These are phyloP conservation scores for Lepas anatifera DNA, from an alignment of 2,888 invertebrate genomes.

Conservation along the genomic window DNA sequence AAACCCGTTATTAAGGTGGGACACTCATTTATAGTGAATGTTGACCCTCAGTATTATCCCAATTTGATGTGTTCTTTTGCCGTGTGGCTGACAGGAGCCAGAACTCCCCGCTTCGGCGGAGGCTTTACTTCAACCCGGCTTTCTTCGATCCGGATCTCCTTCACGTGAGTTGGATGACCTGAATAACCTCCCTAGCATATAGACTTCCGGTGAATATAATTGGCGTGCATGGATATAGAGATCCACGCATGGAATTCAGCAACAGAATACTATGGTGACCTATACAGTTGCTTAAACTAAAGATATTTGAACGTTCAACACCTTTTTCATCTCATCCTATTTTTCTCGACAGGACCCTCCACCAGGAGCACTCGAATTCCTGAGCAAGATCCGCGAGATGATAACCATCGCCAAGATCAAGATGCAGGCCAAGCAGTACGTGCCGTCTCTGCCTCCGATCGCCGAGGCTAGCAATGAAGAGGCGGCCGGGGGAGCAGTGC, in stretches of 20 bases:
- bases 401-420: conserved; percentile 80
- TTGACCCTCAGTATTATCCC: too few species aligned
- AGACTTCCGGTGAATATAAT: too few species aligned
- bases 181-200: too few species aligned
- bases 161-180: conserved; percentile 52
- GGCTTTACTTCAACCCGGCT: conserved; percentile 73
- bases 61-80: too few species aligned
- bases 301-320: too few species aligned
- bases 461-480: conserved; percentile 47
- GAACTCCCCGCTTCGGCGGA: not conserved
- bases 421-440: conserved; percentile 66
- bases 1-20: too few species aligned
- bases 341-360: conserved; percentile 68
- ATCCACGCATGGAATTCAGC: too few species aligned
- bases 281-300: too few species aligned
- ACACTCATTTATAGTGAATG: too few species aligned
- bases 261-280: too few species aligned
- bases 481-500: conserved; percentile 3
- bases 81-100: conserved; percentile 29
- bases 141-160: conserved; percentile 79
- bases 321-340: too few species aligned
- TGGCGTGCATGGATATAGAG: too few species aligned
- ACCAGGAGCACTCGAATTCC: conserved; percentile 76
- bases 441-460: conserved; percentile 63
- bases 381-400: conserved; percentile 77